These are phyloP conservation scores for Apodemus agrarius DNA, from an alignment of 2,797 vertebrate genomes.

Conservation along the genomic window DNA sequence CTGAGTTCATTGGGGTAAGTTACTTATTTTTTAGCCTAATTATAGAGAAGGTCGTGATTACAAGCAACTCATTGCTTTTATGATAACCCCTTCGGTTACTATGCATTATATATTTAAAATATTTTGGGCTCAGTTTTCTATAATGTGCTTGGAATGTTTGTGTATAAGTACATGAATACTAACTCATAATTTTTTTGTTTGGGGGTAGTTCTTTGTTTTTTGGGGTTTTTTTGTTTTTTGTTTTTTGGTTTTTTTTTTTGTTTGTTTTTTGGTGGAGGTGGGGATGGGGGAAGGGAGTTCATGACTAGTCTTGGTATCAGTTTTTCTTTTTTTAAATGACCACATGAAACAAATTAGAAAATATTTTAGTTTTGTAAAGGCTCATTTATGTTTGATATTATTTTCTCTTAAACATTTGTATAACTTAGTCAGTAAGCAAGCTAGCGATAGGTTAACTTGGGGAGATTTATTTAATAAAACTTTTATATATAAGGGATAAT, in stretches of 20 bases:
- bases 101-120: background rate
- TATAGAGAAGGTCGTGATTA: background rate
- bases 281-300: too few species aligned
- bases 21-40: background rate
- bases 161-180: background rate
- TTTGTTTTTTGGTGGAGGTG: background rate
- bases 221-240: background rate
- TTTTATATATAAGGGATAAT: background rate
- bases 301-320: background rate
- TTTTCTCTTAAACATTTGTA: slow-evolving; percentile 1
- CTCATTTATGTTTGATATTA: background rate
- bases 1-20: background rate
- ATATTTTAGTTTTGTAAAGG: background rate
- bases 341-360: background rate
- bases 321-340: background rate
- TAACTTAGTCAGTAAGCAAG: background rate
- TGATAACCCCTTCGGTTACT: background rate
- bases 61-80: background rate
- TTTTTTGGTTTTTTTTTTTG: background rate
- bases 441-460: background rate
- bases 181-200: background rate
- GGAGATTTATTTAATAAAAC: background rate
- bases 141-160: slow-evolving; percentile 16
- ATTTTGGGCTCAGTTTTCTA: background rate
- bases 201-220: background rate